Evolutionary conservation across 2,888 invertebrate genomes (phyloP).

Genomic region (Troilus luridus): DNA sequence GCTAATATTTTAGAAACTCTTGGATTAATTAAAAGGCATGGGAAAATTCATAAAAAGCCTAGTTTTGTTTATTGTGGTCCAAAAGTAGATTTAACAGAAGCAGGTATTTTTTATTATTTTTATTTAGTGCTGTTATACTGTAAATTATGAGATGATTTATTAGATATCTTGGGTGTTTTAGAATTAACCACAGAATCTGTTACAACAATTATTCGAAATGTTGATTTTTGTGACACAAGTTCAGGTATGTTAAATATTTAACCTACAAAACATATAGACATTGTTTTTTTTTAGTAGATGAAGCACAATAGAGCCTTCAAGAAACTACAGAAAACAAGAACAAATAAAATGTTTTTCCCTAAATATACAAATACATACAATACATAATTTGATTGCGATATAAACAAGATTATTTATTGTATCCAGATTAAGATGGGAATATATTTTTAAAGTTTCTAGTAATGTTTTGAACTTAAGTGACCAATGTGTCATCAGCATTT

Average conservation of each 20-base stretch:
- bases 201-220: slow-evolving; percentile 20
- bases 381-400: too few relatives aligned
- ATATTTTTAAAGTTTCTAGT: too few relatives aligned
- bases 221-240: slow-evolving; percentile 57
- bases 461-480: too few relatives aligned
- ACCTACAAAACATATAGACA: neutral
- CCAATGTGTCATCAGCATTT: too few relatives aligned
- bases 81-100: slow-evolving; percentile 52
- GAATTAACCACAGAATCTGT: slow-evolving; percentile 45
- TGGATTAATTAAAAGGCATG: slow-evolving; percentile 78
- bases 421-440: too few relatives aligned
- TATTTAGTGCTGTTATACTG: neutral
- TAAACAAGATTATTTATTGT: too few relatives aligned
- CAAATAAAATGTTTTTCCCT: too few relatives aligned
- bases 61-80: slow-evolving; percentile 63
- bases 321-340: too few relatives aligned
- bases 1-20: slow-evolving; percentile 84
- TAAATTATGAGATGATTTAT: neutral
- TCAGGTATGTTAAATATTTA: slow-evolving; percentile 53
- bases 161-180: slow-evolving; percentile 26
- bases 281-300: too few relatives aligned
- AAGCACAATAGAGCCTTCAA: too few relatives aligned
- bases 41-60: slow-evolving; percentile 60
- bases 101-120: slow-evolving; percentile 23
- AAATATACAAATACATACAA: too few relatives aligned